Conservation (phyloP, 1,140 invertebrate species). For the Ephestia elutella region DNA sequence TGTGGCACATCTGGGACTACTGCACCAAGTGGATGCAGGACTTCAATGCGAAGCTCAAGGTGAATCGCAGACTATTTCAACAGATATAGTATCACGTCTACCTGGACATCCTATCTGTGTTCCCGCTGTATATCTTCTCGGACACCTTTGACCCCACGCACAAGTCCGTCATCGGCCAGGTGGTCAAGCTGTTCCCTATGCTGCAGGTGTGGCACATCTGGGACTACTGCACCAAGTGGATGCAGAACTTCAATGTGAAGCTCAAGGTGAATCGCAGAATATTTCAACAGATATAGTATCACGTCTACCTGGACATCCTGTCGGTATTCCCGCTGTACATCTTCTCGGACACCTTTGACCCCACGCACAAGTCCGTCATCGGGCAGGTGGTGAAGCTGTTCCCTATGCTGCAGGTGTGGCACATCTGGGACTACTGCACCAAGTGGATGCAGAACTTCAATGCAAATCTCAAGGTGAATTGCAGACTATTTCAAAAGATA, state of each 20-base stretch:
- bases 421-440: constrained; percentile 52
- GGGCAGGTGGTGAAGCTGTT: constrained; percentile 41
- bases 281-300: not conserved
- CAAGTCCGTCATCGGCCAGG: constrained; percentile 35
- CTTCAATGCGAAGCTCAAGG: constrained; percentile 48
- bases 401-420: constrained; percentile 58
- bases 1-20: constrained; percentile 64
- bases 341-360: constrained; percentile 53
- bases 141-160: constrained; percentile 46
- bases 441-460: constrained; percentile 53
- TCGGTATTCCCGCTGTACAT: constrained; percentile 53
- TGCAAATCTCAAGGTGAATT: constrained; percentile 42
- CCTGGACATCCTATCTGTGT: constrained; percentile 35
- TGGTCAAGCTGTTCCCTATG: constrained; percentile 39
- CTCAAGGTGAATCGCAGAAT: constrained; percentile 35
- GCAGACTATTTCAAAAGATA: not conserved
- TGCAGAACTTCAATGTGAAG: constrained; percentile 43
- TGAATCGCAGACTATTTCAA: constrained; percentile 14
- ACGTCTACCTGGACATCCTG: constrained; percentile 17
- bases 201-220: constrained; percentile 65
- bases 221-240: constrained; percentile 52
- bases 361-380: constrained; percentile 30
- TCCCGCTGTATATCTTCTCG: constrained; percentile 53
- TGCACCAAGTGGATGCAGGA: constrained; percentile 45
- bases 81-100: not conserved